Percentiles rank a stretch among this genome's conserved stretches.
phyloP scores from a whole-genome alignment of 2,113 vertebrate species.

The rat (Rattus norvegicus) region GRCr8 NC_086020.1:247647501-247648000 shows the following conservation, averaged over 20 bases:
- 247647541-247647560: background rate
- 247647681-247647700: background rate
- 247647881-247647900: background rate
- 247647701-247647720: background rate
- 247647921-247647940: background rate
- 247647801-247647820: background rate
- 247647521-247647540: fast-evolving
- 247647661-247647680: background rate
- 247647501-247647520: background rate
- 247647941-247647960: background rate
- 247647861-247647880: background rate
- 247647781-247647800: background rate
- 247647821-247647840: background rate
- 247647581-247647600: background rate
- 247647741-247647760: background rate
- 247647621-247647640: background rate
- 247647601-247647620: background rate
- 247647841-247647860: background rate
- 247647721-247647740: background rate
- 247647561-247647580: fast-evolving
- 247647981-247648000: background rate
- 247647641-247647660: background rate
- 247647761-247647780: background rate
- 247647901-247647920: background rate
- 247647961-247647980: background rate